Conservation (phyloP, 37 sponge, comb jelly and placozoan genomes). For the Chondrosia reniformis region DNA sequence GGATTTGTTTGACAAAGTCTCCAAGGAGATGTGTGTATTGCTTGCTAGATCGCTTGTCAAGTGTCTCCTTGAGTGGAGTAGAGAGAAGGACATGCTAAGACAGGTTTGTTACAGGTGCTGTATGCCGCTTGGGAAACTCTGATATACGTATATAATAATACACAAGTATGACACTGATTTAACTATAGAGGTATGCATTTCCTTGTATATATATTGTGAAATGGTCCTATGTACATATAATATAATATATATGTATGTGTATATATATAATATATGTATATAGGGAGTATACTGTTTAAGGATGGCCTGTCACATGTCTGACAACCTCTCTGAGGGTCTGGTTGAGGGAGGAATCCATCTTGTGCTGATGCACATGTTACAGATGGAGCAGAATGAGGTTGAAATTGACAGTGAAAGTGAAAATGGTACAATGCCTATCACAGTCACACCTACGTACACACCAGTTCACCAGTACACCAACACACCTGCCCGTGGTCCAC, state of each 20-base stretch:
- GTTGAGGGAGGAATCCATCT: constrained; percentile 37
- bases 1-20: neutral
- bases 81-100: neutral
- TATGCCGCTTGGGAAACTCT: too few species aligned
- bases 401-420: neutral
- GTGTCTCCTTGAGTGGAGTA: neutral
- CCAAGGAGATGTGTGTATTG: neutral
- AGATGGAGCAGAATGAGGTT: constrained; percentile 24
- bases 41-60: neutral
- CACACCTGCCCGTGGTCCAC: too few species aligned
- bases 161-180: too few species aligned
- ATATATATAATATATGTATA: neutral
- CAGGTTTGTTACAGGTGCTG: neutral
- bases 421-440: neutral
- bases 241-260: too few species aligned
- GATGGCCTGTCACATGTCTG: constrained; percentile 19
- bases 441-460: neutral
- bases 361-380: constrained; percentile 35
- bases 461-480: neutral
- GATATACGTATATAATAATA: neutral
- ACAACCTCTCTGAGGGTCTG: neutral
- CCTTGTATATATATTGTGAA: too few species aligned
- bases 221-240: too few species aligned
- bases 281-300: constrained; percentile 16
- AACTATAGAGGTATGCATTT: too few species aligned